Percentiles rank a stretch among this genome's conserved stretches.
Conservation (phyloP, 2,888 invertebrate genomes). For the Caenorhabditis sp. region DNA sequence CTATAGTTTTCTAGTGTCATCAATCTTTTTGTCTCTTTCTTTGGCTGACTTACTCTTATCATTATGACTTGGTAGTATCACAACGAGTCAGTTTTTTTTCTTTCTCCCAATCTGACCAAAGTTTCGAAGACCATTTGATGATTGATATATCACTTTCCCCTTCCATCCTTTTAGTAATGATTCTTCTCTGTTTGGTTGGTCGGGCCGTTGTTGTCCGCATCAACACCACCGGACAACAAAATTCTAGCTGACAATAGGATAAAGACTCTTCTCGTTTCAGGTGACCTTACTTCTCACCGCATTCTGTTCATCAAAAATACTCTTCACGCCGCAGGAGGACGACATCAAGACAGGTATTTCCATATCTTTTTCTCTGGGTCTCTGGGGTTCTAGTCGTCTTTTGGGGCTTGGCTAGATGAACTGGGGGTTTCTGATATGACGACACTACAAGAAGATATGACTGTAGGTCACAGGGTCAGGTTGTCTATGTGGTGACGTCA, state of each 20-base stretch:
- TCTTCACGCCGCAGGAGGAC: constrained; percentile 80
- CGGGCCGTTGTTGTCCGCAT: too few relatives aligned
- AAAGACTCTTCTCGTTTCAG: constrained; percentile 63
- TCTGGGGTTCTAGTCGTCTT: not conserved
- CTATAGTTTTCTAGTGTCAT: constrained; percentile 11
- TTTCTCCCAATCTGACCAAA: constrained; percentile 14
- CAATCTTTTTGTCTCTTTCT: not conserved
- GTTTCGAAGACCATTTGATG: constrained; percentile 13
- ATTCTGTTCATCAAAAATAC: constrained; percentile 78
- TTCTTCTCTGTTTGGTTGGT: constrained; percentile 29
- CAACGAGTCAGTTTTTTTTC: not conserved
- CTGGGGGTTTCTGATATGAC: constrained; percentile 45
- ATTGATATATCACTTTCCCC: constrained; percentile 20
- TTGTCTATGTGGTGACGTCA: constrained; percentile 22
- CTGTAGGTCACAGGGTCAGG: constrained; percentile 54
- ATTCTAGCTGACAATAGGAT: constrained; percentile 49
- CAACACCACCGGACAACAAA: constrained; percentile 16
- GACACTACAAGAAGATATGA: constrained; percentile 31
- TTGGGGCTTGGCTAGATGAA: constrained; percentile 6
- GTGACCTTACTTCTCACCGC: constrained; percentile 76
- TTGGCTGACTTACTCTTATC: not conserved
- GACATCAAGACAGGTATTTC: constrained; percentile 77
- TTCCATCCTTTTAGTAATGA: constrained; percentile 4
- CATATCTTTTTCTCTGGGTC: constrained; percentile 21
- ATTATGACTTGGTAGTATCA: not conserved